Base-by-base conservation (phyloP, 2,113 vertebrate species). In the Aldabrachelys gigantea region DNA sequence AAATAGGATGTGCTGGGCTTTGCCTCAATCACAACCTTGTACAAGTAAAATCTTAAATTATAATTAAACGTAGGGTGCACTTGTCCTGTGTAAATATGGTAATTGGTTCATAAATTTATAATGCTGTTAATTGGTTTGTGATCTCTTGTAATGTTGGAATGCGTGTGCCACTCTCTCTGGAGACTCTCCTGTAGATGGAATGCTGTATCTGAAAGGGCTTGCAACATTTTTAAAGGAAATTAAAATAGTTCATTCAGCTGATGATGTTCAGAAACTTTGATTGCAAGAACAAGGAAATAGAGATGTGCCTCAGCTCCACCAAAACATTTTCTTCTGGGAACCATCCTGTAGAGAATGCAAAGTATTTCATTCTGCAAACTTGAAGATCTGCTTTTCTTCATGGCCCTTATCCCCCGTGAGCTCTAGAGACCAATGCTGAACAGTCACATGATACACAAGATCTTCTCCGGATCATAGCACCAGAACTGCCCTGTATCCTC, bases 101-200 rank as follows among this genome's bases (percentile, higher is more conserved):
- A 97, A 97, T 96, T 96, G 47, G 49, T 89, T 98, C 69, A 96
- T 97, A 96, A 97, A 97, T 93, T 81, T 94, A 44, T 87, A 97
- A 97, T 96, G 53, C 35, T 95, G 86, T 95, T 97, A 96, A 97
- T 97, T 97, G 89, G 95, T 3, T 0, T 94, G n/a, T 54, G 96
- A 89, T 96, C 90, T 82, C 85, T 94, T 88, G 82, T 89, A 92
- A 91, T 57, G 91, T 17, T 87, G 65, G 72, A 87, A 84, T 35
- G 85, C 59, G n/a, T 83, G n/a, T 82, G 31, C 49, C 88, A 10
- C 17, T 96, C 81, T 93, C 87, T 94, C 84, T 49, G 35, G 57
- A 96, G 91, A 47, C 59, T n/a, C 38, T 47, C 47, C 59, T 92
- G 76, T 65, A 92, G n/a, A 56, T 9, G 41, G 88, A 93, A 78